Conservation (phyloP, 2,888 invertebrate species). For the Ophion ellenae region DNA sequence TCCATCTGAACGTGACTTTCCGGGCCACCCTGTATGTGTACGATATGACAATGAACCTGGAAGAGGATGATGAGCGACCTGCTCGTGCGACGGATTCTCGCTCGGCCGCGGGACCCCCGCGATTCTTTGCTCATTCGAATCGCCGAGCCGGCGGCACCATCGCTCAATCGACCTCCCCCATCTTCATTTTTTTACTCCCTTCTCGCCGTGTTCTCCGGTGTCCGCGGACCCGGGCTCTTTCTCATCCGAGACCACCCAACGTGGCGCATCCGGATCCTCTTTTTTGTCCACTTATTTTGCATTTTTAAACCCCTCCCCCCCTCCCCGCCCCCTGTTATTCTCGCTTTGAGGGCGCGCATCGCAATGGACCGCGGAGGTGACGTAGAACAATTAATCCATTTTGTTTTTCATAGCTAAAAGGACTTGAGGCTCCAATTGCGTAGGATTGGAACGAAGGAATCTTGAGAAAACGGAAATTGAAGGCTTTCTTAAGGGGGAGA, state of each 20-base stretch:
- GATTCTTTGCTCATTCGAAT: conserved; percentile 59
- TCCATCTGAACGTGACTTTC: neutral
- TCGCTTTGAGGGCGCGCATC: neutral
- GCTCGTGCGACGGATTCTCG: conserved; percentile 21
- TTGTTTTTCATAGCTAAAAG: neutral
- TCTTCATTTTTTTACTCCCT: neutral
- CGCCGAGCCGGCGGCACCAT: conserved; percentile 21
- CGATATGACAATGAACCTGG: conserved; percentile 78
- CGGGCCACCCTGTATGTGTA: neutral
- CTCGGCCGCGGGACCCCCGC: conserved; percentile 37
- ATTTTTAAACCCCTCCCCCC: neutral
- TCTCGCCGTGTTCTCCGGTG: neutral
- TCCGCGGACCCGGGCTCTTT: neutral
- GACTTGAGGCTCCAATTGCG: neutral
- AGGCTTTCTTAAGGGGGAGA: too few relatives aligned
- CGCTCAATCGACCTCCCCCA: conserved; percentile 36
- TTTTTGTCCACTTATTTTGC: neutral
- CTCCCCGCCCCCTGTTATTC: neutral
- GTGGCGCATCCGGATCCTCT: neutral
- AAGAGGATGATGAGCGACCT: conserved; percentile 60
- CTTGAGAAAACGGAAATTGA: too few relatives aligned
- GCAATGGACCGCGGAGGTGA: neutral
- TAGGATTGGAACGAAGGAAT: too few relatives aligned
- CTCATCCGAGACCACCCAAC: conserved; percentile 39
- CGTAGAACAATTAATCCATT: neutral